Percentiles rank a stretch among this genome's conserved stretches.
phyloP scores from a whole-genome alignment of 2,797 vertebrate species.

The Alcedo atthis region DNA sequence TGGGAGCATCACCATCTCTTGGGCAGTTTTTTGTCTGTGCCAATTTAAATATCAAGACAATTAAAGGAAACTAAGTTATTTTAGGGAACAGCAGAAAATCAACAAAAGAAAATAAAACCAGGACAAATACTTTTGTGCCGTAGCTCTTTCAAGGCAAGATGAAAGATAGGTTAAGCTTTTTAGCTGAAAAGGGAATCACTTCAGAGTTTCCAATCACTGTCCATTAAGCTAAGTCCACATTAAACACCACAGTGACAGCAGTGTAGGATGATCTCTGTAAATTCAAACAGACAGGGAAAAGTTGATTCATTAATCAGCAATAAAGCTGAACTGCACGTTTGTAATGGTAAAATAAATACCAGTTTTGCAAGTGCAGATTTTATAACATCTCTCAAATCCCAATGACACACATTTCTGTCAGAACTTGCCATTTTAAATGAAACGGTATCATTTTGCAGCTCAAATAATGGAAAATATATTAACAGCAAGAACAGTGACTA shows the following conservation, averaged over 20 bases:
- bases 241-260: background rate
- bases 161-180: background rate
- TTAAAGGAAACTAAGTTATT: background rate
- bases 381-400: background rate
- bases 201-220: background rate
- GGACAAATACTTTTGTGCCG: background rate
- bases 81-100: background rate
- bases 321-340: background rate
- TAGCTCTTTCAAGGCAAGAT: background rate
- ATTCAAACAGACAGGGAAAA: background rate
- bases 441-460: background rate
- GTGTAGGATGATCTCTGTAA: background rate
- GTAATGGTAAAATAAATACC: background rate
- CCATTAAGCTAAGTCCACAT: background rate
- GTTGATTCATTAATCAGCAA: background rate
- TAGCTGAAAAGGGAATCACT: background rate
- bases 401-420: background rate
- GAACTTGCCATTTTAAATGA: background rate
- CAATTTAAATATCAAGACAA: background rate
- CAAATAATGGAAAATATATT: background rate
- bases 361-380: background rate
- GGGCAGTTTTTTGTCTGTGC: background rate
- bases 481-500: background rate
- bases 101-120: background rate
- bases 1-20: background rate